A percentile compares a stretch with the other conserved stretches of the same genome.
These are phyloP conservation scores for Galagoides demidoff DNA, from an alignment of 2,797 vertebrate species.

Conservation along the genomic window DNA sequence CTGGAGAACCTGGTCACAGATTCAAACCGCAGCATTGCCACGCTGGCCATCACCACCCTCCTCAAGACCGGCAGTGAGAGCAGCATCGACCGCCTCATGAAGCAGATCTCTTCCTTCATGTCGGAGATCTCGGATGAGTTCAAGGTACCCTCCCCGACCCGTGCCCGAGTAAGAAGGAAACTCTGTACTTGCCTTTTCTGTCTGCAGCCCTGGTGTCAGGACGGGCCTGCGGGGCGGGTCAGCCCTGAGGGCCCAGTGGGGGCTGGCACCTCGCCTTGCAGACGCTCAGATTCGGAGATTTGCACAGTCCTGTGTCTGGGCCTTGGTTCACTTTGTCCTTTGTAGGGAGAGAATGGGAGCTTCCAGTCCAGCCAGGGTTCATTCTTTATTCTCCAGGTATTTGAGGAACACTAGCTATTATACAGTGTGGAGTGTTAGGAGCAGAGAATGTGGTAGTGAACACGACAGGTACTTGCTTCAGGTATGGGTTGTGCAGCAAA, in stretches of 20 bases:
- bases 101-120: conserved; percentile 92
- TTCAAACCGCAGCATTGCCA: conserved; percentile 91
- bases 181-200: accelerated
- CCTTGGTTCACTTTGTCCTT: neutral
- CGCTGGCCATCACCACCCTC: conserved; percentile 90
- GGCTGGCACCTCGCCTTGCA: neutral
- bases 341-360: neutral
- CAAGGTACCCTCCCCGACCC: conserved; percentile 87
- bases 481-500: neutral
- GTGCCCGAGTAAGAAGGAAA: neutral
- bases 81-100: conserved; percentile 92
- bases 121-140: conserved; percentile 92
- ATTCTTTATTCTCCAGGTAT: no score
- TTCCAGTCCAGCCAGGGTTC: neutral
- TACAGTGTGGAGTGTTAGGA: neutral
- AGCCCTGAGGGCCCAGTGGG: neutral
- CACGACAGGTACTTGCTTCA: neutral
- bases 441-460: neutral
- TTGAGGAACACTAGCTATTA: neutral
- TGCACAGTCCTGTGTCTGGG: accelerated
- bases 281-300: neutral
- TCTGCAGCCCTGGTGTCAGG: no score
- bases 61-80: conserved; percentile 91
- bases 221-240: neutral
- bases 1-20: conserved; percentile 91